Base-by-base conservation (phyloP, 2,888 invertebrate genomes). In the Athrips mouffetella region DNA sequence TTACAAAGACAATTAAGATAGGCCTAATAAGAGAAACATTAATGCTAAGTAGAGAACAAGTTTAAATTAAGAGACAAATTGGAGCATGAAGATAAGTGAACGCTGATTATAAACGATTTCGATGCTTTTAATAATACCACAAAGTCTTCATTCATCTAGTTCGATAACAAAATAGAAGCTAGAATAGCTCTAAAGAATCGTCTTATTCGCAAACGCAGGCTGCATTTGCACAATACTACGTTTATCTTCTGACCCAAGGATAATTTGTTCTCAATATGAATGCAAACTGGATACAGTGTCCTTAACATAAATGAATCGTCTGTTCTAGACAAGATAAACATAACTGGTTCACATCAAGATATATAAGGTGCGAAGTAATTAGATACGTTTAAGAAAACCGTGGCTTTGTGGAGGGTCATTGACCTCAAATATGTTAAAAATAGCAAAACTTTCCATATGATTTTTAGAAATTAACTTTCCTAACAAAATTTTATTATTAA, bases 281-380 rank as follows among this genome's bases (percentile, higher is more conserved):
- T 41, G 35, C 18, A 48, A 41, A 48, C 16, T 35, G 18, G 10
- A 25, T 15, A 46, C 18, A 20, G 11, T 40, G 47, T 47, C 47
- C 47, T 47, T 47, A 47, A 47, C 47, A 47, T 23, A 40, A 40
- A 40, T 47, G 6, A 29, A 40, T 40, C 11, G 40, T 37, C 21
- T 11, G 18, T 11, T 37, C 6, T 37, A 21, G 21, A 8, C n/a
- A n/a, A n/a, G n/a, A n/a, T n/a, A n/a, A n/a, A n/a, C n/a, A n/a
- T n/a, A n/a, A n/a, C n/a, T n/a, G n/a, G n/a, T n/a, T n/a, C n/a
- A n/a, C n/a, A n/a, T n/a, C n/a, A n/a, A n/a, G n/a, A n/a, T n/a
- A n/a, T n/a, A n/a, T n/a, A n/a, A n/a, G n/a, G n/a, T n/a, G n/a
- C n/a, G n/a, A n/a, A n/a, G n/a, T n/a, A n/a, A n/a, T n/a, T n/a